Evolutionary conservation across 2,113 vertebrate species (phyloP).

Genomic region (Grammomys dolichurus): DNA sequence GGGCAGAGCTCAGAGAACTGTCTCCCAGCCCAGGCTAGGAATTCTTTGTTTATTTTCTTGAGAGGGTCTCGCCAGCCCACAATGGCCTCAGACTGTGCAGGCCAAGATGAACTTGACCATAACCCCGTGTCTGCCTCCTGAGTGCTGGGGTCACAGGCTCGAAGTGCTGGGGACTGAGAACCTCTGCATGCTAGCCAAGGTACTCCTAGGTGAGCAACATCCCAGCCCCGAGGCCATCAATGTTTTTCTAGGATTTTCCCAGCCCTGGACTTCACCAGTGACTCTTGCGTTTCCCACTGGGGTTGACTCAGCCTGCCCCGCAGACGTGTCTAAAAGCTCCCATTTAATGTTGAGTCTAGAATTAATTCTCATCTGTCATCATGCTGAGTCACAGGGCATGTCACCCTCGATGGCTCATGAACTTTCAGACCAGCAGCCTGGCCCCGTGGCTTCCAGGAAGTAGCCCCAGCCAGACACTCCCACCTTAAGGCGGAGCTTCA

Average conservation of each 20-base stretch:
- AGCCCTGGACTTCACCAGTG: slow-evolving; percentile 40
- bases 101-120: not conserved
- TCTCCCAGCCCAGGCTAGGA: not conserved
- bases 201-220: not conserved
- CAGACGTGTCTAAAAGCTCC: slow-evolving; percentile 7
- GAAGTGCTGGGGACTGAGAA: not conserved
- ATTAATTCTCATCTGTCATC: not conserved
- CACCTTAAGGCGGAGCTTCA: slow-evolving; percentile 26
- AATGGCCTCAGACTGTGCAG: not conserved
- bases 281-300: slow-evolving; percentile 48
- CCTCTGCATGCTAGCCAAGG: not conserved
- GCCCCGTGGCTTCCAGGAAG: slow-evolving; percentile 39
- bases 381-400: slow-evolving; percentile 50
- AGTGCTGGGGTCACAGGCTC: not conserved
- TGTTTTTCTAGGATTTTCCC: slow-evolving; percentile 69
- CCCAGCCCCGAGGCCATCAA: not conserved
- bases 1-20: not conserved
- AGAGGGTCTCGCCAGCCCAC: not conserved
- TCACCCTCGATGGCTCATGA: not conserved
- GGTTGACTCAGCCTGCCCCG: slow-evolving; percentile 27
- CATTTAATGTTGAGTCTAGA: not conserved
- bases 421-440: not conserved
- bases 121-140: no score
- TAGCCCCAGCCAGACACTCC: slow-evolving; percentile 51
- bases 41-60: not conserved